A percentile compares a stretch with the other conserved stretches of the same genome.
Conservation (phyloP, 2,113 vertebrate genomes). For the Otus sunia region DNA sequence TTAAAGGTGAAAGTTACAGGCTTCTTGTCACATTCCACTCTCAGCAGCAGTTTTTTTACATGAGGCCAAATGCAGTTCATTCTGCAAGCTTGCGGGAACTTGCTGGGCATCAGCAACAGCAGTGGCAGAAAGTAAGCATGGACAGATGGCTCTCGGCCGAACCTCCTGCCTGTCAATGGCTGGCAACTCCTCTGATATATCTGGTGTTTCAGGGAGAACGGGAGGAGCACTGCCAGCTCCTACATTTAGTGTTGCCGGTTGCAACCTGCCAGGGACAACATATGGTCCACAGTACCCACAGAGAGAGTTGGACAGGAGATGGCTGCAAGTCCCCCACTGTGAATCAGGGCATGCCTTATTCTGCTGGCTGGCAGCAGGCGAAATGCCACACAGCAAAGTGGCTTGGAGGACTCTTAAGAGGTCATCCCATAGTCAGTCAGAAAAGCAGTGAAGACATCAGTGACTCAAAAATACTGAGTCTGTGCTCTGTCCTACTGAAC, state of each 20-base stretch:
- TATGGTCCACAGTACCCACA: constrained; percentile 9
- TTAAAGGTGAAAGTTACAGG: neutral
- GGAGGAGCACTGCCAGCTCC: constrained; percentile 14
- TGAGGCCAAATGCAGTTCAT: neutral
- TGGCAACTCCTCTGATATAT: neutral
- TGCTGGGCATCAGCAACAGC: neutral
- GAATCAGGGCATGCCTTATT: neutral
- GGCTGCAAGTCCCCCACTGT: neutral
- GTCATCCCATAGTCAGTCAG: neutral
- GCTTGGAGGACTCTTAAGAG: neutral
- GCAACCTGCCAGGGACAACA: constrained; percentile 16
- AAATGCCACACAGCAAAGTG: neutral
- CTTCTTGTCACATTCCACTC: neutral
- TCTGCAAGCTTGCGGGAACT: neutral
- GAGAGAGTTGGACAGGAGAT: neutral
- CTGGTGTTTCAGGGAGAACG: neutral
- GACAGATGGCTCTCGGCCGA: constrained; percentile 38
- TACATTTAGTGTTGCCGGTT: neutral
- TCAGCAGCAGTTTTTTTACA: neutral
- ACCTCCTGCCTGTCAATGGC: constrained; percentile 32
- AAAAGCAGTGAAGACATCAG: neutral
- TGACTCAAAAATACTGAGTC: neutral
- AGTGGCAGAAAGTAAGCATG: neutral
- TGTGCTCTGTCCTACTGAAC: neutral
- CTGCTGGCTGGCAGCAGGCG: neutral